Evolutionary conservation across 92 coral and sea anemone species (phyloP), one percentile per base, ranked within the genome.

Genomic region (Desmophyllum pertusum): DNA sequence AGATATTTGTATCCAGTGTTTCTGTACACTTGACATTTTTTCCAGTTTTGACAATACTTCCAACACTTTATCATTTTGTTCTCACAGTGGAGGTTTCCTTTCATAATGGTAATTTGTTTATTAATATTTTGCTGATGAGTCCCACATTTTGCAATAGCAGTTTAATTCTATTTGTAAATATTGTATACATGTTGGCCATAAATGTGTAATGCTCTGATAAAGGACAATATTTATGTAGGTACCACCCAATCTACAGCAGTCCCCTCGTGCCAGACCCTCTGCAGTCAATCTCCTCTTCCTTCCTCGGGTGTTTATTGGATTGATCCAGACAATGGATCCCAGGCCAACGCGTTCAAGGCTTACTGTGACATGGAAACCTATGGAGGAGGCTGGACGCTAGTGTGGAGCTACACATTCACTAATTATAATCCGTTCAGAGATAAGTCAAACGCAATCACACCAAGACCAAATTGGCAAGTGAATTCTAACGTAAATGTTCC

Each of bases 251-350:
- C 30, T 18, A 36, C 37, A 14, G 83, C 90, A 1, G 65, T 81
- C 14, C 39, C 74, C 36, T 62, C 79, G 71, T 81, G 90, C 50
- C 70, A 67, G 67, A 8, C 82, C 51, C 90, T 75, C 11, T 35
- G 38, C 45, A 72, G 36, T 14, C 57, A 62, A 18, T 40, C 61
- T 21, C 79, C 79, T 15, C 19, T 74, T 6, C 48, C 87, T 31
- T 3, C 87, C 1, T 88, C 89, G 18, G 89, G 91, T 7, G 68
- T 79, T 78, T 91, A 88, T 67, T 91, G 91, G 94, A 79, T 91
- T 70, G 81, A 85, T 42, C 94, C 91, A 3, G 52, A 59, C 30
- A 77, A 84, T 31, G 77, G 62, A 18, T 68, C 85, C 85, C 72
- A 74, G n/a, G 29, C 31, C 52, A 68, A 69, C 68, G 87, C 83